Evolutionary conservation across 2,888 invertebrate species (phyloP).

Genomic region (Calliphora vomitoria): DNA sequence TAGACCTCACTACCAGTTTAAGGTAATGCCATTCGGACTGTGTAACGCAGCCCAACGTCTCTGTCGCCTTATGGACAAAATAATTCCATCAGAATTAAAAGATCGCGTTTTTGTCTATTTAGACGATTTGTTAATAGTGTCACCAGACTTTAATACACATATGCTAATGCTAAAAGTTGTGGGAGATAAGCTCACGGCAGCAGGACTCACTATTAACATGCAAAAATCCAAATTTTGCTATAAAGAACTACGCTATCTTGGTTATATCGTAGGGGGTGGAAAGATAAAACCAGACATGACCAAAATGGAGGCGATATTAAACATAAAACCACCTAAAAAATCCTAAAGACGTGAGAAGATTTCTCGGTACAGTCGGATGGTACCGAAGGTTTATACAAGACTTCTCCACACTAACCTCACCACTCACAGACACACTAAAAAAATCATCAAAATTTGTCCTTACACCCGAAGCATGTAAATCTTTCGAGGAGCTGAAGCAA

Average conservation of each 20-base stretch:
- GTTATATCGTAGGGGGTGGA: no score
- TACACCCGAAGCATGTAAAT: neutral
- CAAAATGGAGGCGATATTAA: neutral
- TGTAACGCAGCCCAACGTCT: constrained; percentile 23
- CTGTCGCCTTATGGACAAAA: neutral
- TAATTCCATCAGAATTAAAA: neutral
- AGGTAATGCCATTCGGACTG: neutral
- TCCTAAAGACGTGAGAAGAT: neutral
- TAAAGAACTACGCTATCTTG: neutral
- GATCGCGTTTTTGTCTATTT: constrained; percentile 31
- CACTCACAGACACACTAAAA: neutral
- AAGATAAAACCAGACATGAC: neutral
- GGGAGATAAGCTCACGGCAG: neutral
- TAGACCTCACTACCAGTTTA: no score
- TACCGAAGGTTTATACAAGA: constrained; percentile 2
- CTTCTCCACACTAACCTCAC: constrained; percentile 2
- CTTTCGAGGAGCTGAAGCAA: constrained; percentile 14
- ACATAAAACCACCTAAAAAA: neutral
- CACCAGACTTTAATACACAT: neutral
- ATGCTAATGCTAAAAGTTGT: constrained; percentile 16
- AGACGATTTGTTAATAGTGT: constrained; percentile 14
- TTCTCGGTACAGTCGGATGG: constrained; percentile 19
- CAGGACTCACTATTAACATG: neutral
- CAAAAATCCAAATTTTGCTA: neutral
- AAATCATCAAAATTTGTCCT: neutral